Evolutionary conservation across 2,888 invertebrate genomes (phyloP), one percentile per base, ranked within the genome.

Genomic region (Onchidella celtica): DNA sequence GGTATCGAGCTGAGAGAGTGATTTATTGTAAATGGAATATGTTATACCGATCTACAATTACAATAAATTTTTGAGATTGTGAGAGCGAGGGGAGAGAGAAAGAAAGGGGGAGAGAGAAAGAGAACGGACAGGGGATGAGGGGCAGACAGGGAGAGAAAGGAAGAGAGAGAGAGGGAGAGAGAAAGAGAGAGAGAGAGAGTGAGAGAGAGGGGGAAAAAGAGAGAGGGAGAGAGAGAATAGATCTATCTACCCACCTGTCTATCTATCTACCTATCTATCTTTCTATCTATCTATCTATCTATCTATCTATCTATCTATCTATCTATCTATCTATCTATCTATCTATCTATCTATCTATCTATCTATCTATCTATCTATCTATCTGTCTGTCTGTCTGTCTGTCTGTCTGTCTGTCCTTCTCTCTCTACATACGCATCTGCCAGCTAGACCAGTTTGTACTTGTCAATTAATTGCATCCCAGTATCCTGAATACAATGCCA

Each of bases 271-370:
- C 68, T 68, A 68, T 68, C 68, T 68, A 68, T 38, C 38, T 38
- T 36, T 68, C 68, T 68, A 68, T 68, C 68, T 36, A 68, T 68
- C 68, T 38, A 68, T 68, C 68, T 68, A 68, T 68, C 68, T 38
- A 68, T 68, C 68, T 38, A 68, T 68, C 68, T 38, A 68, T 68
- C 68, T 68, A 68, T 68, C 68, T 68, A 68, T 38, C 38, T 38
- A 68, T 68, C 68, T 38, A 68, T 68, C 68, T 38, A 68, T 68
- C 68, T 38, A 68, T 68, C 38, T 38, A 68, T 68, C 68, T 38
- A 68, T 68, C 68, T 38, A 68, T 36, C 38, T 36, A 68, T 68
- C 68, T 68, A 68, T 68, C 68, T 38, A 68, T 38, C 68, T 38
- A 68, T 38, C 68, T 38, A 68, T 68, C 38, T 38, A 68, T 68